Evolutionary conservation across 1,140 invertebrate genomes (phyloP), one percentile per base, ranked within the genome.

Genomic region (Drosophila hydei): DNA sequence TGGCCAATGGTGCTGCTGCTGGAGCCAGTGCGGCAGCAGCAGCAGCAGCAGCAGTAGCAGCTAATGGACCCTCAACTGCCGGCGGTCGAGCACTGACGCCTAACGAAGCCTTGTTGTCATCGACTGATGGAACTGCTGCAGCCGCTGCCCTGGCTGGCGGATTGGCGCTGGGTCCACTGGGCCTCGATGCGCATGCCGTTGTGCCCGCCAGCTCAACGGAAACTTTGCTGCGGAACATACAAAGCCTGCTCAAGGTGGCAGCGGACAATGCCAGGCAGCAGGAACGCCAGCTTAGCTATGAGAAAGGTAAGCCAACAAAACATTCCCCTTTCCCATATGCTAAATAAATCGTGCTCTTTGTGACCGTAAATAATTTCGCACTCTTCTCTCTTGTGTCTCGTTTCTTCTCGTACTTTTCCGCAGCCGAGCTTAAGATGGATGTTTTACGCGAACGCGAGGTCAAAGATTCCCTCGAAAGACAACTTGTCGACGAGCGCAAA

Each of bases 351-450:
- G 38, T 59, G 25, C 9, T 50, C 3, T 19, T 4, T 48, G 1
- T 60, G 27, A 60, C 48, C 14, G n/a, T 2, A 56, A 52, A 59
- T 59, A 18, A 61, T 36, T 19, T 18, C 25, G 4, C 7, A 27
- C 27, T 56, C n/a, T 43, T 42, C 47, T 36, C 27, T 62, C 2
- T 50, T 33, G 77, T 62, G 77, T 76, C 38, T 87, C 91, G 30
- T 33, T 92, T 36, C 51, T 6, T 23, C 27, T 52, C 7, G 19
- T 40, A 5, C 33, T 5, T 7, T 93, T 91, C 94, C 95, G 80
- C 94, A 98, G 97, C 97, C 92, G 97, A 99, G 93, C 93, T 98
- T 64, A 98, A 98, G 93, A 97, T 98, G 97, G 97, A 98, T 92
- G 95, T 98, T 59, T 92, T 98, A 45, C 93, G 97, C 80, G 97